These are phyloP conservation scores for Euzetes globulus DNA, from an alignment of 2,888 invertebrate species.

Conservation along the genomic window DNA sequence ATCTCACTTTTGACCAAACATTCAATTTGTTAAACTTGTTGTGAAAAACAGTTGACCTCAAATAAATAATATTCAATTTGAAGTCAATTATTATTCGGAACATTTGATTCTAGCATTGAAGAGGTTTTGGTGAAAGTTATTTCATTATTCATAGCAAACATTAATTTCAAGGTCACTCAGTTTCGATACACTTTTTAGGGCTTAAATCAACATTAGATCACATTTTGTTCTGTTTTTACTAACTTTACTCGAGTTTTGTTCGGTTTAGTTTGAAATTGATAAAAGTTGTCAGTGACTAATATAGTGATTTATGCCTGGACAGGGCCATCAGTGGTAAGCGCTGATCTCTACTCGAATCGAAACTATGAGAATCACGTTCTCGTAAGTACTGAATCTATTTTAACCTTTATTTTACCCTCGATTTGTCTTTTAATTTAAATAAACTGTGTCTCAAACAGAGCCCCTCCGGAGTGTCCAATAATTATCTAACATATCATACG, in stretches of 20 bases:
- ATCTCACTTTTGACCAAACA: neutral
- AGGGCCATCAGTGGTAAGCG: conserved; percentile 25
- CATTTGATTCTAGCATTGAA: neutral
- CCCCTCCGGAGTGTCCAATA: conserved; percentile 14
- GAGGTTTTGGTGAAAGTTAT: neutral
- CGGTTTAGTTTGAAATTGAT: neutral
- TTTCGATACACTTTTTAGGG: neutral
- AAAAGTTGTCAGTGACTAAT: no score
- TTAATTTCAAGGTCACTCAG: neutral
- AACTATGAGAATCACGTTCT: conserved; percentile 16
- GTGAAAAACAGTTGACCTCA: neutral
- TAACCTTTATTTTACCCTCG: neutral
- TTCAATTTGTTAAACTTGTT: neutral
- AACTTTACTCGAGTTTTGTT: neutral
- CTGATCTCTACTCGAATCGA: neutral
- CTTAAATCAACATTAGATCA: neutral
- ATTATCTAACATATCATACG: conserved; percentile 23
- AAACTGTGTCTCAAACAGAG: neutral
- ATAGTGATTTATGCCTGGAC: neutral
- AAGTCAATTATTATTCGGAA: neutral
- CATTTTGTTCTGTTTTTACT: neutral
- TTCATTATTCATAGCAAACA: neutral
- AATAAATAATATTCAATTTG: neutral
- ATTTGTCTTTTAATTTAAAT: neutral
- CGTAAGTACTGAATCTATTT: neutral